These are phyloP conservation scores for Propithecus deckenii DNA, from an alignment of 2,797 vertebrate genomes.

Conservation along the genomic window DNA sequence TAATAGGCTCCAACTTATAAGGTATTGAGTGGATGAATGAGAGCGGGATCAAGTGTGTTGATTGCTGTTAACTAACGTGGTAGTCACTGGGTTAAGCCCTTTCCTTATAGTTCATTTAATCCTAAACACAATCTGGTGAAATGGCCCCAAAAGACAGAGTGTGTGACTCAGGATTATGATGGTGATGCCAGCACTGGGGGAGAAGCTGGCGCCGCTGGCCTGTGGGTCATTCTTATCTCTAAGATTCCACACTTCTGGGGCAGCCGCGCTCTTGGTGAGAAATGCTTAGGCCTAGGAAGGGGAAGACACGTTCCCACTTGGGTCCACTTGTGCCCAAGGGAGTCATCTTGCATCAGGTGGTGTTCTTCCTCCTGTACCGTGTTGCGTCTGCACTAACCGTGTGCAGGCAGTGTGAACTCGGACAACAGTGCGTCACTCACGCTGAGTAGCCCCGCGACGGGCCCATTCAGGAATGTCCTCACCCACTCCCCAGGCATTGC, in stretches of 20 bases:
- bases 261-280: background rate
- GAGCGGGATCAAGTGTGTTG: background rate
- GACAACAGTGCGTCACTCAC: background rate
- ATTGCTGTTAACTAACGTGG: background rate
- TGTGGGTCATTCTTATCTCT: background rate
- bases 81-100: background rate
- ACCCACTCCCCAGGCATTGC: accelerated
- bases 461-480: accelerated
- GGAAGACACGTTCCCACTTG: background rate
- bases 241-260: background rate
- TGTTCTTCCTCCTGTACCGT: background rate
- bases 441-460: background rate
- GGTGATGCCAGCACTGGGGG: background rate
- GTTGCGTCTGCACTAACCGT: background rate
- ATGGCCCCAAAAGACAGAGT: background rate
- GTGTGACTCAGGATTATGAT: background rate
- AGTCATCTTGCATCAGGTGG: background rate
- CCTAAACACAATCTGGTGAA: background rate
- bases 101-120: background rate
- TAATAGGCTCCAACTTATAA: background rate
- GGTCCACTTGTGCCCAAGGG: background rate
- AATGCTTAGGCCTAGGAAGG: background rate
- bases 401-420: background rate
- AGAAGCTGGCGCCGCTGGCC: background rate
- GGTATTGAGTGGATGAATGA: background rate